Evolutionary conservation across 2,113 vertebrate species (phyloP).

Genomic region (Formicarius rufipectus): DNA sequence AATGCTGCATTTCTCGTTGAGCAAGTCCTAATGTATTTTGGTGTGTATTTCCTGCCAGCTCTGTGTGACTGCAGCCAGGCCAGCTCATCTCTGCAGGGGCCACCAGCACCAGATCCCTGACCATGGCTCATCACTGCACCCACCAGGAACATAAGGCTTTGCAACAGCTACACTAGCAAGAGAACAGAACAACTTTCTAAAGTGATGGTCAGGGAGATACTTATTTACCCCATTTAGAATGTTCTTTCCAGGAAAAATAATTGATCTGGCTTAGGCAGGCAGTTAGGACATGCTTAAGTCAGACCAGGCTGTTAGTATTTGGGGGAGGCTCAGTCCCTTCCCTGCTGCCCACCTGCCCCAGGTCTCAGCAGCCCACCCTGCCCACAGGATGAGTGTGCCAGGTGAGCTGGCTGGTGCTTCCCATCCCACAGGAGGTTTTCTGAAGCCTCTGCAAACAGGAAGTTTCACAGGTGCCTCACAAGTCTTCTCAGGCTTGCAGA

Average conservation of each 20-base stretch:
- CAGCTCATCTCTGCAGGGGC: fast-evolving
- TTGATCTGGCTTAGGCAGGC: not conserved
- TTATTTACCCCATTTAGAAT: fast-evolving
- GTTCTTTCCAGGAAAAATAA: not conserved
- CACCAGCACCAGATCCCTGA: not conserved
- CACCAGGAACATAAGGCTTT: not conserved
- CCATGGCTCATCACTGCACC: not conserved
- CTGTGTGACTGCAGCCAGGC: not conserved
- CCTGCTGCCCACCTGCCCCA: not conserved
- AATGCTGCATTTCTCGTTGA: not conserved
- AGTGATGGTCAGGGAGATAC: not conserved
- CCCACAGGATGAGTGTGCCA: fast-evolving
- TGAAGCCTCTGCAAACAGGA: not conserved
- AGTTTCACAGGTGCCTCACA: not conserved
- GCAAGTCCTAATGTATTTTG: not conserved
- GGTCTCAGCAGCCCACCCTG: not conserved
- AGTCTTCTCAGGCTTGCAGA: not conserved
- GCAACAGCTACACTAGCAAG: not conserved
- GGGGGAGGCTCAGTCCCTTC: not conserved
- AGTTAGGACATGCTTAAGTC: fast-evolving
- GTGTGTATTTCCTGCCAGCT: not conserved
- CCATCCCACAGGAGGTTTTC: not conserved
- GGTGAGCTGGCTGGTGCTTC: not conserved
- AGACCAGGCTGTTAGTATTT: not conserved
- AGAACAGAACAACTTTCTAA: not conserved